These are phyloP conservation scores for Catharus bicknelli DNA, from an alignment of 2,113 vertebrate species.

Conservation along the genomic window DNA sequence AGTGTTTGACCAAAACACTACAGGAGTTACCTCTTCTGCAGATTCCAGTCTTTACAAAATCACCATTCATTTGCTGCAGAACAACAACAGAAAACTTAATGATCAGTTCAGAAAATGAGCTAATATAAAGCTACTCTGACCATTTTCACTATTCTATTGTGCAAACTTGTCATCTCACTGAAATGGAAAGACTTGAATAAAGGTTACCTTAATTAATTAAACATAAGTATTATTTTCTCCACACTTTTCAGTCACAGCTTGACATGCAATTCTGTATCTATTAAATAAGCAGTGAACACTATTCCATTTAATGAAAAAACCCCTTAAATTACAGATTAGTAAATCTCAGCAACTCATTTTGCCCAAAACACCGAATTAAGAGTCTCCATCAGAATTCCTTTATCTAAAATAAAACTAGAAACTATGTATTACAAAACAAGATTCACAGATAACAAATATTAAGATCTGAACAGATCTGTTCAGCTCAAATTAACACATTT, in stretches of 20 bases:
- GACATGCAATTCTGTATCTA: not conserved
- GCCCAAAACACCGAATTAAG: not conserved
- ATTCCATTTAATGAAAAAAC: not conserved
- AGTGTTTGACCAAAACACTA: constrained; percentile 79
- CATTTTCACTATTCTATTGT: not conserved
- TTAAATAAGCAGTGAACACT: not conserved
- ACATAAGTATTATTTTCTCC: not conserved
- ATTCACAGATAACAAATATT: not conserved
- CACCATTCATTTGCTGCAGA: not conserved
- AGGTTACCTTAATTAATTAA: not conserved
- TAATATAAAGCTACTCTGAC: not conserved
- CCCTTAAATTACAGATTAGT: not conserved
- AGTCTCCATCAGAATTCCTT: not conserved
- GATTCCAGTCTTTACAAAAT: constrained; percentile 43
- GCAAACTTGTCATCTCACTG: not conserved
- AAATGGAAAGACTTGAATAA: not conserved
- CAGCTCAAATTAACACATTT: constrained; percentile 58
- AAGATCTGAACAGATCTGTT: constrained; percentile 33
- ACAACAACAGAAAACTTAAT: not conserved
- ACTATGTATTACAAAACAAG: constrained; percentile 38
- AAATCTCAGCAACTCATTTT: not conserved
- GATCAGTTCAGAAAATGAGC: not conserved
- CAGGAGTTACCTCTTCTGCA: constrained; percentile 74
- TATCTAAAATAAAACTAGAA: constrained; percentile 30
- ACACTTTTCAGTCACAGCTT: not conserved